Conservation (phyloP, 2,888 invertebrate species). For the Adelphocoris suturalis region DNA sequence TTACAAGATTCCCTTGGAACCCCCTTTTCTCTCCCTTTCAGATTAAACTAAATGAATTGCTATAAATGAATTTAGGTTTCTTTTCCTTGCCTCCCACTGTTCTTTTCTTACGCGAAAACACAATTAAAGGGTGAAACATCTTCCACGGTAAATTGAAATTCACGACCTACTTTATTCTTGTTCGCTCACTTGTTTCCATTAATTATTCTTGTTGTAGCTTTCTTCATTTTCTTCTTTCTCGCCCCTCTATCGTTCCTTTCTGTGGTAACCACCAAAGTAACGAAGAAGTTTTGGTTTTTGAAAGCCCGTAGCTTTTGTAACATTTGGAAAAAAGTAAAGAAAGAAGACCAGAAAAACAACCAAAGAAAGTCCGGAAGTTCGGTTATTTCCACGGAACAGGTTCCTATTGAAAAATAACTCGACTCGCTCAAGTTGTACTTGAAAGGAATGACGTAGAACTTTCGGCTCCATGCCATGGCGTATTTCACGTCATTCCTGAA, state of each 20-base stretch:
- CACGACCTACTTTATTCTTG: constrained; percentile 70
- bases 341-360: neutral
- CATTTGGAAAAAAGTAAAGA: too few relatives aligned
- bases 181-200: constrained; percentile 69
- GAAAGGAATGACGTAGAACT: too few relatives aligned
- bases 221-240: constrained; percentile 46
- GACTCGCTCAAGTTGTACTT: too few relatives aligned
- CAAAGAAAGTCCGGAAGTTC: neutral
- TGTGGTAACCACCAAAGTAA: neutral
- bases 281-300: constrained; percentile 22
- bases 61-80: constrained; percentile 73
- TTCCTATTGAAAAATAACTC: too few relatives aligned
- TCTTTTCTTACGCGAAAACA: constrained; percentile 66
- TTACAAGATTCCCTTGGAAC: constrained; percentile 58
- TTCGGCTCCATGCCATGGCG: too few relatives aligned
- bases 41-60: constrained; percentile 73
- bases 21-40: constrained; percentile 53
- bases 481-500: too few relatives aligned
- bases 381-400: neutral
- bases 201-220: constrained; percentile 65
- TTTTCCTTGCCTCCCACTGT: constrained; percentile 46
- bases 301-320: neutral
- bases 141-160: constrained; percentile 70
- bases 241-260: neutral
- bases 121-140: constrained; percentile 70